A percentile compares a stretch with the other conserved stretches of the same genome.
Conservation (phyloP, 2,113 vertebrate species). For the human region GRCh38 chr2:59528501-59529000, state of each 20-base stretch:
- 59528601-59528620: constrained; percentile 22
- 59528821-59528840: neutral
- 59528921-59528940: neutral
- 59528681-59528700: neutral
- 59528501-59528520: neutral
- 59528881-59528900: neutral
- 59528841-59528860: neutral
- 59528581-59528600: neutral
- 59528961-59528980: neutral
- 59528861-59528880: neutral
- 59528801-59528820: neutral
- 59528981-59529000: neutral
- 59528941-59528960: neutral
- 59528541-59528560: neutral
- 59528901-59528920: constrained; percentile 7
- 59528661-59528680: neutral
- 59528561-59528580: neutral
- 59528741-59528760: neutral
- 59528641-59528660: neutral
- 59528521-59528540: neutral
- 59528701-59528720: neutral
- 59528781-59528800: neutral
- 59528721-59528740: neutral
- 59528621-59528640: neutral
- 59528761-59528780: neutral